Evolutionary conservation across 1,140 invertebrate species (phyloP), one percentile per base, ranked within the genome.

Genomic region (Dendroctonus ponderosae): DNA sequence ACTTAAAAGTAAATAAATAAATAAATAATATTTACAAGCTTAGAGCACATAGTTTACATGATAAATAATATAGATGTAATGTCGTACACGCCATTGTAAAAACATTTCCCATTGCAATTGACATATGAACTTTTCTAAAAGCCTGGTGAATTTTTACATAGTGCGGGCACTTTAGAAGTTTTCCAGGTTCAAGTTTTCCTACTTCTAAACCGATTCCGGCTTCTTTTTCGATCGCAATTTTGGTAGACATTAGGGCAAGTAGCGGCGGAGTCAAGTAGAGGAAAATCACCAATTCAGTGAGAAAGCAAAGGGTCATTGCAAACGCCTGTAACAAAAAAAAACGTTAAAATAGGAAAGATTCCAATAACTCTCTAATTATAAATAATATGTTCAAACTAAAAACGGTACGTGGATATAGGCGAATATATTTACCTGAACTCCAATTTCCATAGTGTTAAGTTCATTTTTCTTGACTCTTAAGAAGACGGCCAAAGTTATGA

Each of bases 171-270:
- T 88, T 81, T 11, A 83, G 82, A 6, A 91, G 76, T 11, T 84
- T 81, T 11, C 89, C 89, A 1, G 86, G 79, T 15, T 87, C 78
- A 58, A 89, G 82, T 66, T 82, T 81, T 37, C 89, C 90, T 12
- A 91, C 79, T 80, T 91, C 90, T 67, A 84, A 83, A 0, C 90
- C 89, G 4, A 89, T 82, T 15, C 88, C 89, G 1, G 86, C 87
- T 0, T 85, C 83, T 9, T 83, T 82, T 79, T 92, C 90, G 63
- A 91, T 83, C 40, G 80, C 81, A 6, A 82, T 86, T 71, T 91
- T 91, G 39, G 82, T 79, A n/a, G 83, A 81, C 66, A 91, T 90
- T 44, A 89, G 79, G 37, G 79, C 75, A 7, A 91, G 75, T 63
- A 91, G 83, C 0, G 85, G 82, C 4, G 86, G 85, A 9, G 88